Conservation (phyloP, 2,797 vertebrate genomes). For the Sebastes iracundus region DNA sequence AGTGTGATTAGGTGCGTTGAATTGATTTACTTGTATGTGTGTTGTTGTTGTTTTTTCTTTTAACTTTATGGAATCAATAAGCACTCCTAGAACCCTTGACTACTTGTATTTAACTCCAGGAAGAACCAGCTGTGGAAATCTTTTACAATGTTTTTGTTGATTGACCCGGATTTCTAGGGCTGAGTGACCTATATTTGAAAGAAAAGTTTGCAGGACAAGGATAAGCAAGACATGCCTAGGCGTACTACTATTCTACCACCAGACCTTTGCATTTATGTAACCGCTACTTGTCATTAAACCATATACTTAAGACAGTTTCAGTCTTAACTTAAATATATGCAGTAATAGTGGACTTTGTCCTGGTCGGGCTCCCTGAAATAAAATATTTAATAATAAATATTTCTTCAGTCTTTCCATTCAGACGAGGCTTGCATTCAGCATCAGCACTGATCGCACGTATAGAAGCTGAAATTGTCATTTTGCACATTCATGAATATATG, state of each 20-base stretch:
- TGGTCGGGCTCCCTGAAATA: background rate
- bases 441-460: background rate
- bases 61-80: background rate
- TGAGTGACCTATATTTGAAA: background rate
- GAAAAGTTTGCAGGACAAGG: background rate
- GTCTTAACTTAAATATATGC: background rate
- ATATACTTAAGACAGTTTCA: background rate
- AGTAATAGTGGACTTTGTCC: background rate
- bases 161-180: background rate
- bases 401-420: background rate
- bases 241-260: background rate
- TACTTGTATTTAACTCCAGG: background rate
- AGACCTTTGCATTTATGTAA: background rate
- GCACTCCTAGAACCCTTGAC: background rate
- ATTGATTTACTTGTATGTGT: background rate
- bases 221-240: background rate
- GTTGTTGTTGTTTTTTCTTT: background rate
- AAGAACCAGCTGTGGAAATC: background rate
- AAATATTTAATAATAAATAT: background rate
- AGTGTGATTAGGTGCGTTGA: background rate
- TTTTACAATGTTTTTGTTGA: background rate
- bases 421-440: background rate
- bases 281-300: background rate
- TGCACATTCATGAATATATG: background rate
- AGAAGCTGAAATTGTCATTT: background rate